Conservation (phyloP, 2,888 invertebrate genomes). For the Hecatera dysodea region DNA sequence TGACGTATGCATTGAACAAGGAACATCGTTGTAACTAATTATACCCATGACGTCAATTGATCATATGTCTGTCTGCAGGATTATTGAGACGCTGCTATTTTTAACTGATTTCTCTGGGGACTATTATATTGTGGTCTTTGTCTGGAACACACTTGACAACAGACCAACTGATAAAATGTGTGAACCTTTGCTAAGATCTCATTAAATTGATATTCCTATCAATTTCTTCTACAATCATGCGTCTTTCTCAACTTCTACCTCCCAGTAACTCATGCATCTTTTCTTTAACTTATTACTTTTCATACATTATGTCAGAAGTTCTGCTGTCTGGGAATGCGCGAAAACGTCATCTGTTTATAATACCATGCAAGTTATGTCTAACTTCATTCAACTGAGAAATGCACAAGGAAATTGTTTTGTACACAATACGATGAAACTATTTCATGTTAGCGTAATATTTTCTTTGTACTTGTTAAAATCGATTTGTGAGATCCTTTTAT, state of each 20-base stretch:
- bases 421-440: conserved; percentile 43
- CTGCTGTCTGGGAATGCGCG: conserved; percentile 37
- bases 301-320: conserved; percentile 28
- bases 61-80: conserved; percentile 66
- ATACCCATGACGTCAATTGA: conserved; percentile 74
- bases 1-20: conserved; percentile 70
- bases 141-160: conserved; percentile 27
- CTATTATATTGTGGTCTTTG: conserved; percentile 35
- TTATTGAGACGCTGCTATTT: conserved; percentile 60
- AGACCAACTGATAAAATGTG: not conserved
- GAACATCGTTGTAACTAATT: conserved; percentile 71
- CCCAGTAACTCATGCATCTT: not conserved
- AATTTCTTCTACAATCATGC: too few species aligned
- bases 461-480: conserved; percentile 11
- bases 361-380: conserved; percentile 44
- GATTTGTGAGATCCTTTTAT: conserved; percentile 6
- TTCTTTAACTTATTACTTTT: conserved; percentile 30
- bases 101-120: conserved; percentile 50
- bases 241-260: too few species aligned
- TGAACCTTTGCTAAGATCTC: not conserved
- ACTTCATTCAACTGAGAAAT: conserved; percentile 41
- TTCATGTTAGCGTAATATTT: conserved; percentile 16
- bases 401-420: conserved; percentile 31
- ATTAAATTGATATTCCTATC: too few species aligned
- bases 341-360: conserved; percentile 51